These are phyloP conservation scores for Dinoponera quadriceps DNA, from an alignment of 1,140 invertebrate genomes.

Conservation along the genomic window DNA sequence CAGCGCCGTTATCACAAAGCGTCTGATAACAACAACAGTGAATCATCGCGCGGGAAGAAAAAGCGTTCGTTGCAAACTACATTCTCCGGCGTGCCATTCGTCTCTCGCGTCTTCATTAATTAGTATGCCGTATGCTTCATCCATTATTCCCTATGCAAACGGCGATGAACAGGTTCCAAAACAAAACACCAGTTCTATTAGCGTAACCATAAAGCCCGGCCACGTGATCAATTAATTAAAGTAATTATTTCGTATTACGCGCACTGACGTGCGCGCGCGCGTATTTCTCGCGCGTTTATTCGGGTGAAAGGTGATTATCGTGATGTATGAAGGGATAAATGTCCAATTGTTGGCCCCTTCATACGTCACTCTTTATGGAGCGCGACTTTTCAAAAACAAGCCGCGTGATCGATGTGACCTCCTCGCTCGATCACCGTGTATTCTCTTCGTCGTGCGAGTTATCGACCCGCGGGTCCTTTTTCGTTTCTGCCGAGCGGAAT, in stretches of 20 bases:
- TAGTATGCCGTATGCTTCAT: slow-evolving; percentile 29
- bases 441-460: neutral
- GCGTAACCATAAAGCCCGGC: neutral
- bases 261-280: neutral
- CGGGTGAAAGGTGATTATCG: neutral
- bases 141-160: slow-evolving; percentile 9
- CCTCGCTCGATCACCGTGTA: too few relatives aligned
- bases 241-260: slow-evolving; percentile 17
- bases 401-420: neutral
- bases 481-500: slow-evolving; percentile 2
- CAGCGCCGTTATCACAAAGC: neutral
- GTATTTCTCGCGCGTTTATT: neutral
- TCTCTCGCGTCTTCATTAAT: slow-evolving; percentile 63
- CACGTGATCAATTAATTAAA: slow-evolving; percentile 46
- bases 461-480: neutral
- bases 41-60: neutral
- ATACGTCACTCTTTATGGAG: neutral
- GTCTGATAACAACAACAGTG: slow-evolving; percentile 1
- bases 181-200: slow-evolving; percentile 26
- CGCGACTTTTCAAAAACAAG: slow-evolving; percentile 1
- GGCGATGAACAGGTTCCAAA: slow-evolving; percentile 24
- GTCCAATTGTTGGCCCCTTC: neutral
- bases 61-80: neutral
- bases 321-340: neutral
- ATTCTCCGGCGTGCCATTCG: slow-evolving; percentile 49